phyloP scores from a whole-genome alignment of 35 echinoderm and acorn worm species.

The Diadema setosum region DNA sequence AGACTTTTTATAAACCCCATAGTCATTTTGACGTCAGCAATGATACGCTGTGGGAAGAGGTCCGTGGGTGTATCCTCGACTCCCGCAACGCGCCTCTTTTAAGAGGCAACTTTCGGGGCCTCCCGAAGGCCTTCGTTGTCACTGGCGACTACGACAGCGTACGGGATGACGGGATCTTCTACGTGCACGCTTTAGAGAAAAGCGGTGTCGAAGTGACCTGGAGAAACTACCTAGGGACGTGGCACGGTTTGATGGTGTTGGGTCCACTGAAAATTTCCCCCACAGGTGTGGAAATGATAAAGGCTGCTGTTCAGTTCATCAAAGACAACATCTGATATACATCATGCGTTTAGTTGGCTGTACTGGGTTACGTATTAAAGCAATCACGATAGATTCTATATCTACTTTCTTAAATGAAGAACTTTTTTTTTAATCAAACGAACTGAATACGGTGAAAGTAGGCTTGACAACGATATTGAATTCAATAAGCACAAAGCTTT shows the following conservation, averaged over 20 bases:
- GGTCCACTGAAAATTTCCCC: background rate
- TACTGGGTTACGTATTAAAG: too few relatives aligned
- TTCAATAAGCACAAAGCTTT: too few relatives aligned
- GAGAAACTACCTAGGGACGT: constrained; percentile 48
- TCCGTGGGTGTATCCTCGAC: constrained; percentile 22
- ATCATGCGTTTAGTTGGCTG: too few relatives aligned
- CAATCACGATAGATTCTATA: too few relatives aligned
- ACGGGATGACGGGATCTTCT: constrained; percentile 88
- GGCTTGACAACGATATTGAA: too few relatives aligned
- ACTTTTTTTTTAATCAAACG: too few relatives aligned
- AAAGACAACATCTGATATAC: background rate
- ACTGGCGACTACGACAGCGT: constrained; percentile 69
- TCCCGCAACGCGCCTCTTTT: constrained; percentile 18
- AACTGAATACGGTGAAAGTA: too few relatives aligned
- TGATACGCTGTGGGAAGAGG: constrained; percentile 19
- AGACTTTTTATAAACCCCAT: background rate
- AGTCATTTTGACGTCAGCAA: background rate
- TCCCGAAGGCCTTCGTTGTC: constrained; percentile 72
- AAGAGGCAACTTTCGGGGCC: constrained; percentile 31
- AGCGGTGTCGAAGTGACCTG: constrained; percentile 55
- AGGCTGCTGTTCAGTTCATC: too few relatives aligned
- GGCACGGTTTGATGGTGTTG: constrained; percentile 41
- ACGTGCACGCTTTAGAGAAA: constrained; percentile 30
- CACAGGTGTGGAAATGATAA: background rate
- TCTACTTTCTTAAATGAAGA: too few relatives aligned